Conservation (phyloP, 2,797 vertebrate species). For the Linurgus olivaceus region DNA sequence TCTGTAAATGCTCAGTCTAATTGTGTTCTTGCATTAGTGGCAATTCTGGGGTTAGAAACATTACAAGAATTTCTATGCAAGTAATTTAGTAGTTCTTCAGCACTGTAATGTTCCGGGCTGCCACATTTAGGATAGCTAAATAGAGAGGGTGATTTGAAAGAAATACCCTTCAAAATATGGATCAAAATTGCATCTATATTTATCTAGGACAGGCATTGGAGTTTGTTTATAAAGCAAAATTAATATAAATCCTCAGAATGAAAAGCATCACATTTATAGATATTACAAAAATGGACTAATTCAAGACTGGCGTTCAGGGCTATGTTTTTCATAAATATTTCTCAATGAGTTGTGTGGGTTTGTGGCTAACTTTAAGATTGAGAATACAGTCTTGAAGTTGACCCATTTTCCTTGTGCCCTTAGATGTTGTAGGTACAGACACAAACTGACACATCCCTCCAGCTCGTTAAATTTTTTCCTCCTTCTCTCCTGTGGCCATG, state of each 20-base stretch:
- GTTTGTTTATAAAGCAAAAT: slow-evolving; percentile 5
- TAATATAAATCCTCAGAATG: not conserved
- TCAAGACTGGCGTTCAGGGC: not conserved
- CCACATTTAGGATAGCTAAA: slow-evolving; percentile 49
- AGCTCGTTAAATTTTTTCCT: not conserved
- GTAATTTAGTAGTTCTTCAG: slow-evolving; percentile 17
- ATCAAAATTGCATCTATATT: slow-evolving; percentile 30
- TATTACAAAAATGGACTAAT: not conserved
- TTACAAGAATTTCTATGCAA: slow-evolving; percentile 13
- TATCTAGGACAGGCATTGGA: not conserved
- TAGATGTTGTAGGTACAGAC: not conserved
- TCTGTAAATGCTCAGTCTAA: not conserved
- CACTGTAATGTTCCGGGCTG: not conserved
- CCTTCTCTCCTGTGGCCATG: fast-evolving
- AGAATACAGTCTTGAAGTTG: not conserved
- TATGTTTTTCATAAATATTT: not conserved
- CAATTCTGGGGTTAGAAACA: not conserved
- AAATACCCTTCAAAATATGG: not conserved
- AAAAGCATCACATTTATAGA: not conserved
- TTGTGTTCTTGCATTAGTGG: not conserved
- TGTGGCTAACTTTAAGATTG: not conserved
- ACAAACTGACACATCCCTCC: fast-evolving
- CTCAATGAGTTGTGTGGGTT: not conserved
- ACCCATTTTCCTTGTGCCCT: not conserved
- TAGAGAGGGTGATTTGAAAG: slow-evolving; percentile 22